phyloP scores from a whole-genome alignment of 2,797 vertebrate genomes.

The Sebastes melanostomus region DNA sequence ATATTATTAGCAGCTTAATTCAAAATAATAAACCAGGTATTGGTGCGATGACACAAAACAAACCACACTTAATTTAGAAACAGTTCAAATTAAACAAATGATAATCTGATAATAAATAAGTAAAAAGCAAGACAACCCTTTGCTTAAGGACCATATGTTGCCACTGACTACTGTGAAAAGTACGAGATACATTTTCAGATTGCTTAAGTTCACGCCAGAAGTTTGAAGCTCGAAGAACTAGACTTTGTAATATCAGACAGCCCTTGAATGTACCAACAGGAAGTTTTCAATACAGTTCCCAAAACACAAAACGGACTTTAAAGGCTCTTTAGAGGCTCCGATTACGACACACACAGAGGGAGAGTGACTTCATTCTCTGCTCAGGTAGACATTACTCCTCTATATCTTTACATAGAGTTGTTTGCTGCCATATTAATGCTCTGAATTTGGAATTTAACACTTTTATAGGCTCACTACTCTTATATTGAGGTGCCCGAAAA shows the following conservation, averaged over 20 bases:
- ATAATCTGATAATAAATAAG: not conserved
- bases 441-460: not conserved
- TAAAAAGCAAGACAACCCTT: not conserved
- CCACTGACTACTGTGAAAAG: not conserved
- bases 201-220: not conserved
- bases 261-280: too few species aligned
- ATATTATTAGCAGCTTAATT: not conserved
- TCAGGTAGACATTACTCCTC: not conserved
- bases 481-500: not conserved
- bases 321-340: not conserved
- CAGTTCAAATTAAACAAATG: not conserved
- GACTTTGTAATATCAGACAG: not conserved
- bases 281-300: too few species aligned
- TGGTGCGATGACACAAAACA: not conserved
- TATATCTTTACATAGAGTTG: not conserved
- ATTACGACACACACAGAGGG: not conserved
- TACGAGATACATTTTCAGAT: not conserved
- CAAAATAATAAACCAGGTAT: not conserved
- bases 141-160: not conserved
- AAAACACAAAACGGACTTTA: too few species aligned
- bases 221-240: not conserved
- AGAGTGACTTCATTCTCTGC: not conserved
- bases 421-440: not conserved
- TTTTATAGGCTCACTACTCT: not conserved
- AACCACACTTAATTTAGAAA: not conserved